A percentile compares a stretch with the other conserved stretches of the same genome.
These are phyloP conservation scores for Aspidapion aeneum DNA, from an alignment of 2,888 invertebrate species.

Conservation along the genomic window DNA sequence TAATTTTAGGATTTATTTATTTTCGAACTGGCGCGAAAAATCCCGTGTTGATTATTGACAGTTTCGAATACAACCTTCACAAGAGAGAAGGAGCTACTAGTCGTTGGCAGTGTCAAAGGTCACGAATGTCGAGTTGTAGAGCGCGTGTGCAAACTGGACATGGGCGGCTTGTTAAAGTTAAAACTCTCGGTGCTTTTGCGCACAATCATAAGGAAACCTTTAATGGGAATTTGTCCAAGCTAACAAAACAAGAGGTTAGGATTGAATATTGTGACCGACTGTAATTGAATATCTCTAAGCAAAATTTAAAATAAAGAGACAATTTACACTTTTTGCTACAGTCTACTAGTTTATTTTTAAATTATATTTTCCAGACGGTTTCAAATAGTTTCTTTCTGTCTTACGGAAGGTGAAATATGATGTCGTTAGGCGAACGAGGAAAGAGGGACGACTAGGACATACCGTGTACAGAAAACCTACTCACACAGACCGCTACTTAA, in stretches of 20 bases:
- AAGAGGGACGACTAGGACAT: too few relatives aligned
- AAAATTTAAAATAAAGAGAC: too few relatives aligned
- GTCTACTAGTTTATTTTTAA: too few relatives aligned
- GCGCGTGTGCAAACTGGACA: neutral
- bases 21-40: constrained; percentile 12
- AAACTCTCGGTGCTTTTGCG: neutral
- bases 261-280: neutral
- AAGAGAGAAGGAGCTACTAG: neutral
- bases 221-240: neutral
- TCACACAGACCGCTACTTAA: too few relatives aligned
- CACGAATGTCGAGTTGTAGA: neutral
- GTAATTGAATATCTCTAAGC: too few relatives aligned
- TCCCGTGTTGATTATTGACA: constrained; percentile 14
- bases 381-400: too few relatives aligned
- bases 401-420: too few relatives aligned
- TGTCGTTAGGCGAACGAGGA: too few relatives aligned
- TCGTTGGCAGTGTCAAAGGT: neutral
- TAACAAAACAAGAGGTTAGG: neutral
- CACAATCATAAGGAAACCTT: neutral
- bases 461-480: too few relatives aligned
- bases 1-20: constrained; percentile 14
- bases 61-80: constrained; percentile 8
- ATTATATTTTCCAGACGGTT: too few relatives aligned
- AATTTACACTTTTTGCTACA: too few relatives aligned
- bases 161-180: neutral